These are phyloP conservation scores for Dinothrombium tinctorium DNA, from an alignment of 1,140 invertebrate genomes.

Conservation along the genomic window DNA sequence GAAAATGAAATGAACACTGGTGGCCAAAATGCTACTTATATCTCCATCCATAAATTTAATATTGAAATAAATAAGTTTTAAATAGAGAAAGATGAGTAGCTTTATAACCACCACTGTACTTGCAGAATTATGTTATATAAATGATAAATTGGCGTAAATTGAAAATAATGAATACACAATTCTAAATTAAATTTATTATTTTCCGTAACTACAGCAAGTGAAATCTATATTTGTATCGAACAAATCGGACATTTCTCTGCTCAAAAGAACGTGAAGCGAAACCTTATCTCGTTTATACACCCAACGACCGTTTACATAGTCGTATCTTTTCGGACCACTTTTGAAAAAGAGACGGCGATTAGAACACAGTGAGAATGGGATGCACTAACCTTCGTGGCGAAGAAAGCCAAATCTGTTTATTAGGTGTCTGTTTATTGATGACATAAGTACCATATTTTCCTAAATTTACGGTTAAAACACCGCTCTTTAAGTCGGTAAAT, in stretches of 20 bases:
- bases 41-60: no score
- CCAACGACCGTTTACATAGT: conserved; percentile 50
- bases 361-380: not conserved
- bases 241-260: not conserved
- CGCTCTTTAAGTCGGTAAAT: no score
- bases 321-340: conserved; percentile 82
- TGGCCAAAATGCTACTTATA: no score
- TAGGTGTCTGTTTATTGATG: conserved; percentile 84
- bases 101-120: no score
- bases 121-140: no score
- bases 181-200: no score
- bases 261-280: conserved; percentile 51
- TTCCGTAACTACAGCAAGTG: no score
- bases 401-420: conserved; percentile 90
- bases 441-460: conserved; percentile 70
- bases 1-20: no score
- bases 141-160: no score
- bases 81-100: no score
- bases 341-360: conserved; percentile 3
- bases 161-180: no score
- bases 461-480: conserved; percentile 70
- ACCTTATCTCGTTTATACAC: conserved; percentile 69
- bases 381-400: conserved; percentile 36
- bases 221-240: not conserved
- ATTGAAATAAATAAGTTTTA: no score